Evolutionary conservation across 2,797 vertebrate species (phyloP), one percentile per base, ranked within the genome.

Genomic region (Rhinella marina): DNA sequence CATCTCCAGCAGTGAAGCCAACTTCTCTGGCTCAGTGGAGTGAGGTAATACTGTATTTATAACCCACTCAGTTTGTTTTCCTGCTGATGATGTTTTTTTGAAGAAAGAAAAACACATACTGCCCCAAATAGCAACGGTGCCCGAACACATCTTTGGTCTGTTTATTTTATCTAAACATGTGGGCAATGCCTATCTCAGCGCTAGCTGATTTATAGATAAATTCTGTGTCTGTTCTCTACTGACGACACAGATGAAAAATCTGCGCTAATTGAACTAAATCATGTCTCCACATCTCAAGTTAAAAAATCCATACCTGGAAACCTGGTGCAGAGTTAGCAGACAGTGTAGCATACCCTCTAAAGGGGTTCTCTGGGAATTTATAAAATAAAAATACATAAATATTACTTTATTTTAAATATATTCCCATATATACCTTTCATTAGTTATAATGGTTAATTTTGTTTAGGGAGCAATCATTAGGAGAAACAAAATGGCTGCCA

Each of bases 41-140:
- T 95, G 94, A 96, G 95, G 91, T 94, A 94, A 96, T 97, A 95
- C 96, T 91, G 94, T 96, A 97, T 97, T 96, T 96, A 96, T 97
- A 96, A 96, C 94, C 95, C 96, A 96, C 95, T 95, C 93, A 94
- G 93, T 94, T 92, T 76, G 94, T 93, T 95, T 95, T 93, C 92
- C 94, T 93, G 95, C 96, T 95, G 95, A 93, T 94, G 93, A 93
- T 94, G 94, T 91, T 95, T 95, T 76, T 96, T 94, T 92, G 91
- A 95, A 76, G 72, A 61, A 85, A 62, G 72, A 76, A 50, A 76
- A 85, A 66, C 80, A 81, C 29, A 92, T 94, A 82, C 86, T 85
- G 91, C 91, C 90, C 92, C 92, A 90, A 94, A 92, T 93, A 94
- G 93, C 61, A 92, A 92, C 92, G 94, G 94, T 92, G 93, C 91